These are phyloP conservation scores for Chironomus riparius DNA, from an alignment of 2,888 invertebrate species.

Conservation along the genomic window DNA sequence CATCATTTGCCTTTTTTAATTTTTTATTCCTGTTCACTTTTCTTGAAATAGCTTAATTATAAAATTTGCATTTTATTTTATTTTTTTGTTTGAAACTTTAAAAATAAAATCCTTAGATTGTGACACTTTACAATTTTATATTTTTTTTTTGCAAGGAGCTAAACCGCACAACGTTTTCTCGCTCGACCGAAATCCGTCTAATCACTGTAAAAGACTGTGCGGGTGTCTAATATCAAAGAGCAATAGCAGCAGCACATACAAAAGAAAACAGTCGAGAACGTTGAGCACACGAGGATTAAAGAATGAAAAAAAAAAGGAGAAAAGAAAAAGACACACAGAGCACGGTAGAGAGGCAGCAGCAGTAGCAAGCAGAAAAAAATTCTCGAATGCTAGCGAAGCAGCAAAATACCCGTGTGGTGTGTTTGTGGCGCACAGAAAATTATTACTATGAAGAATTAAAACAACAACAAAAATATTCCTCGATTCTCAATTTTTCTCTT, in stretches of 20 bases:
- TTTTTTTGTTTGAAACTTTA: too few species aligned
- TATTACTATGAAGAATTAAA: neutral
- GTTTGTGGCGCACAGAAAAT: neutral
- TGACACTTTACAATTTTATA: neutral
- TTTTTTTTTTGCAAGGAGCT: neutral
- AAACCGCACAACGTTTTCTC: conserved; percentile 4
- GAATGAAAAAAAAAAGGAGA: neutral
- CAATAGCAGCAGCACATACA: neutral
- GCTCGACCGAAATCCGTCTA: conserved; percentile 8
- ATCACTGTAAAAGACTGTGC: neutral
- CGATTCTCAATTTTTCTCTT: neutral
- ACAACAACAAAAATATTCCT: neutral
- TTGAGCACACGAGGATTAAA: neutral
- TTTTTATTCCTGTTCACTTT: too few species aligned
- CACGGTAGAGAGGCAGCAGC: neutral
- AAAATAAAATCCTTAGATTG: too few species aligned
- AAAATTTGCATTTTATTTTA: too few species aligned
- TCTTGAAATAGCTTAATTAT: too few species aligned
- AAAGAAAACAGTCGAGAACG: neutral
- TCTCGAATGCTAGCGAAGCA: neutral
- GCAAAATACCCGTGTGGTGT: neutral
- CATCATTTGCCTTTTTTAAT: too few species aligned
- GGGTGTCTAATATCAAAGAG: conserved; percentile 6
- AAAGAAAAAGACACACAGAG: neutral
- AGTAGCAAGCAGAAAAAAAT: neutral